phyloP scores from a whole-genome alignment of 2,113 vertebrate species.

The Planiliza haematocheilus region DNA sequence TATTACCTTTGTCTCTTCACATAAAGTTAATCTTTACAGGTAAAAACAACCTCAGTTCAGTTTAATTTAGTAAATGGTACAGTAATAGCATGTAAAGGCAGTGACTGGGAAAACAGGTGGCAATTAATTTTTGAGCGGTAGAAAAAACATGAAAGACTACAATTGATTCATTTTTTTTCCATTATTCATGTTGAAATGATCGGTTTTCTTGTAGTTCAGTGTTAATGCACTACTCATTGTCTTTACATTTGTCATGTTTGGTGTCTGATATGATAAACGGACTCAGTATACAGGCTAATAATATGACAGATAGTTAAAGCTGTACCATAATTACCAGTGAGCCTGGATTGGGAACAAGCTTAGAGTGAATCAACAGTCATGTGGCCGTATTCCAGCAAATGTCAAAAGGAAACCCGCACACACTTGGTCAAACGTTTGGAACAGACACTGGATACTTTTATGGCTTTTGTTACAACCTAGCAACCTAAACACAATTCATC shows the following conservation, averaged over 20 bases:
- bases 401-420: constrained; percentile 21
- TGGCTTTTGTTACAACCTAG: constrained; percentile 22
- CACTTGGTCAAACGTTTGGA: constrained; percentile 25
- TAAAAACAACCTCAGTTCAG: not conserved
- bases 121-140: constrained; percentile 2
- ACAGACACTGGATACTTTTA: constrained; percentile 20
- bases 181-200: too few relatives aligned
- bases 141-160: too few relatives aligned
- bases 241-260: not conserved
- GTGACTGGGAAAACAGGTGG: too few relatives aligned
- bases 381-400: constrained; percentile 37
- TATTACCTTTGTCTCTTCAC: not conserved
- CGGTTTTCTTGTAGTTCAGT: too few relatives aligned
- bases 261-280: not conserved
- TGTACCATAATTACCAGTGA: not conserved
- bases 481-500: constrained; percentile 63
- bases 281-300: not conserved
- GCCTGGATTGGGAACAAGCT: constrained; percentile 10
- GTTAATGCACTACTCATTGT: not conserved
- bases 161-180: too few relatives aligned
- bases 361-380: not conserved
- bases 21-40: not conserved
- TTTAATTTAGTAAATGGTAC: not conserved
- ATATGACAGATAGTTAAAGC: not conserved
- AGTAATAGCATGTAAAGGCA: constrained; percentile 5